phyloP scores from a whole-genome alignment of 2,113 vertebrate genomes.

The Callorhinus ursinus region DNA sequence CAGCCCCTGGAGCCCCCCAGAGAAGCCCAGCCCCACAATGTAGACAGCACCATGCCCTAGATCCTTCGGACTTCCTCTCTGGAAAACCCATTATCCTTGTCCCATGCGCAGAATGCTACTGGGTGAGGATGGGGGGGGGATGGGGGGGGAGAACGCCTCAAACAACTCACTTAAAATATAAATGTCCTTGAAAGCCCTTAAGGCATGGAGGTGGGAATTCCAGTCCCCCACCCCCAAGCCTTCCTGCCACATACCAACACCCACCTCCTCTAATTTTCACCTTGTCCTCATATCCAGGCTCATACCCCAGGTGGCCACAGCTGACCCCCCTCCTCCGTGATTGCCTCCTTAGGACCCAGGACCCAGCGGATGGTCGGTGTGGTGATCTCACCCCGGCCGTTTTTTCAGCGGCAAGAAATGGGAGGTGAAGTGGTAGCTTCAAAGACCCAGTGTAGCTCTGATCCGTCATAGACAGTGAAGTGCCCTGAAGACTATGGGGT shows the following conservation, averaged over 20 bases:
- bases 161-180: neutral
- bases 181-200: neutral
- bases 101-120: no score
- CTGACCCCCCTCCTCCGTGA: rapidly evolving
- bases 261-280: neutral
- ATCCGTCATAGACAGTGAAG: neutral
- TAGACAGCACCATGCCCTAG: rapidly evolving
- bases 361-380: neutral
- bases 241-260: neutral
- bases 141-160: neutral
- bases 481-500: neutral
- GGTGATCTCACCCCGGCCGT: neutral
- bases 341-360: neutral
- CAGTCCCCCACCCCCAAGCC: neutral
- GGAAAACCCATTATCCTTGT: neutral
- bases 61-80: neutral
- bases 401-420: neutral
- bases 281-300: neutral
- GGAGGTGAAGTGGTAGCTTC: neutral
- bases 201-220: neutral
- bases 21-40: no score
- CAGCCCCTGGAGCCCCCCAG: neutral
- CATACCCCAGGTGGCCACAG: no score
- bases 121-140: neutral
- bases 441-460: no score